phyloP scores from a whole-genome alignment of 92 coral and sea anemone species.

The Micromussa lordhowensis region DNA sequence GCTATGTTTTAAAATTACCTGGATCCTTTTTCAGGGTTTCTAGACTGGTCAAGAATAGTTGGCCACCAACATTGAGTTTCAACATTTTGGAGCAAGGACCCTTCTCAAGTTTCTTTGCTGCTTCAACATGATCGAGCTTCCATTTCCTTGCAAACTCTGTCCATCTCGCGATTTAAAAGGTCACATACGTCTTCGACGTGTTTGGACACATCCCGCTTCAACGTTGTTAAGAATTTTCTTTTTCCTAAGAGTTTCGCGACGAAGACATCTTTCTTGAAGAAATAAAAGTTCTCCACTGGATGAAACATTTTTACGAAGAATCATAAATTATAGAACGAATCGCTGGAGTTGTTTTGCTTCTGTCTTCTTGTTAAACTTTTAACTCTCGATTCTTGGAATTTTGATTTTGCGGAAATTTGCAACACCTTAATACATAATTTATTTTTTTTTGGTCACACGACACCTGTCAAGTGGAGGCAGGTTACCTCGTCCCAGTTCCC shows the following conservation, averaged over 20 bases:
- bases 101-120: constrained; percentile 56
- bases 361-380: too few relatives aligned
- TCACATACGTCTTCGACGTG: background rate
- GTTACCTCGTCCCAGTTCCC: too few relatives aligned
- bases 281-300: background rate
- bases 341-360: too few relatives aligned
- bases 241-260: background rate
- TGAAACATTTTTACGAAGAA: too few relatives aligned
- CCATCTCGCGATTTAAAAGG: background rate
- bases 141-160: constrained; percentile 50
- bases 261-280: background rate
- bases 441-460: too few relatives aligned
- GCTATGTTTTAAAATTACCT: background rate
- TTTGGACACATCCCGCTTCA: background rate
- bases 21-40: background rate
- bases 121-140: constrained; percentile 41
- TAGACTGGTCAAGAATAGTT: constrained; percentile 12
- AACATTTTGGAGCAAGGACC: constrained; percentile 61
- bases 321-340: too few relatives aligned
- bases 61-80: constrained; percentile 24
- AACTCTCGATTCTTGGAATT: too few relatives aligned
- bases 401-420: too few relatives aligned
- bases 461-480: too few relatives aligned
- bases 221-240: background rate
- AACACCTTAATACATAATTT: too few relatives aligned